Evolutionary conservation across 2,888 invertebrate species (phyloP).

Genomic region (Rhabditophanes sp.): DNA sequence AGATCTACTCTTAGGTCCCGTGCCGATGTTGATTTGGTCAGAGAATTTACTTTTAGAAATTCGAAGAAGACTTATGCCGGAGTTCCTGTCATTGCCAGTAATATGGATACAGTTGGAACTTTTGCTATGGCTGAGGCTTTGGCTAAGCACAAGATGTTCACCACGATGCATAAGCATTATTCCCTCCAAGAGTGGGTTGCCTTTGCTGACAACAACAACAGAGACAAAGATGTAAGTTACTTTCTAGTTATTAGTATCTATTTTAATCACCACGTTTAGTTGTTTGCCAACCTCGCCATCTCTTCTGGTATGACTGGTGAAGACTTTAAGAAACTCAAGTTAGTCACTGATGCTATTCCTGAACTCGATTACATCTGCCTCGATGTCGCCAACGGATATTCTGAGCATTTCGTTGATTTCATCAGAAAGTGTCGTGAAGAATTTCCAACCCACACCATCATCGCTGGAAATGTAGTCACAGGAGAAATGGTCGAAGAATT

Average conservation of each 20-base stretch:
- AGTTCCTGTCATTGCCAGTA: slow-evolving; percentile 75
- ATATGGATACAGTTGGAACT: slow-evolving; percentile 91
- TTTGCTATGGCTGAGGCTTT: slow-evolving; percentile 75
- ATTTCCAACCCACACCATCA: slow-evolving; percentile 69
- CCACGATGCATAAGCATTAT: slow-evolving; percentile 78
- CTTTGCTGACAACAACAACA: slow-evolving; percentile 15
- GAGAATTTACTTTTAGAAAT: slow-evolving; percentile 45
- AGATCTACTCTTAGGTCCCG: slow-evolving; percentile 57
- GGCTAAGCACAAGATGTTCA: slow-evolving; percentile 69
- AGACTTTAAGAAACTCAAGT: slow-evolving; percentile 62
- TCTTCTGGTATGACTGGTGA: slow-evolving; percentile 67
- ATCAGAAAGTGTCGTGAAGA: slow-evolving; percentile 55
- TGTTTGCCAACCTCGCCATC: slow-evolving; percentile 54
- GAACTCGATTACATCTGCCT: slow-evolving; percentile 65
- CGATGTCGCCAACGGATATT: slow-evolving; percentile 85
- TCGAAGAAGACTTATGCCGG: slow-evolving; percentile 51
- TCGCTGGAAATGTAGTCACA: slow-evolving; percentile 89
- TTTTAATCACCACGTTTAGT: too few species aligned
- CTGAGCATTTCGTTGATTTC: slow-evolving; percentile 75
- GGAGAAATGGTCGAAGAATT: slow-evolving; percentile 90
- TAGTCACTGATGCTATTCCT: slow-evolving; percentile 52
- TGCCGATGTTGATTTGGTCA: slow-evolving; percentile 27
- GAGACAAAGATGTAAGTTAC: too few species aligned
- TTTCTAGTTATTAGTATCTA: slow-evolving; percentile 3
- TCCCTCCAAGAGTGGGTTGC: slow-evolving; percentile 47